Percentiles rank a stretch among this genome's conserved stretches.
phyloP scores from a whole-genome alignment of 2,113 vertebrate species.

The Epinephelus moara region DNA sequence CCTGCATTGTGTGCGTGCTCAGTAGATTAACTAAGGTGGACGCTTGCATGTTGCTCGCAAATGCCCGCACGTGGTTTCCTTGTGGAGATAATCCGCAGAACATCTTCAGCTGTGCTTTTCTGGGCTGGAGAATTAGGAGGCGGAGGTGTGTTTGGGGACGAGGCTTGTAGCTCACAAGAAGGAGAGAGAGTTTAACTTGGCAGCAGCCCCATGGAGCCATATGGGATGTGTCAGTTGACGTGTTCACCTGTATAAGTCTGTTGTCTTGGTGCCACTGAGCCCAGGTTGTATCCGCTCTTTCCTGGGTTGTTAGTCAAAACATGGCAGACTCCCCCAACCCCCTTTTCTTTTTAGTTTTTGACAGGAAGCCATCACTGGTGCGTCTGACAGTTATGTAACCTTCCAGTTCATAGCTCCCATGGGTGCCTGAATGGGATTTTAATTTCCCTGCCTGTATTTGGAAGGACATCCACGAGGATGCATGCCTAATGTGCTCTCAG shows the following conservation, averaged over 20 bases:
- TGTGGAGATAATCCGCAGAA: constrained; percentile 70
- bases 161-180: constrained; percentile 40
- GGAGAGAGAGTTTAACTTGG: constrained; percentile 38
- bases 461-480: constrained; percentile 65
- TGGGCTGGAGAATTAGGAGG: constrained; percentile 67
- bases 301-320: constrained; percentile 37
- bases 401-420: constrained; percentile 50
- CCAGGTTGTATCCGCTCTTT: constrained; percentile 18
- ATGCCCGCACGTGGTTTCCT: constrained; percentile 66
- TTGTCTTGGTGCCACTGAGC: constrained; percentile 25
- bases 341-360: not conserved
- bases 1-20: constrained; percentile 43
- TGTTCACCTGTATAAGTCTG: constrained; percentile 51
- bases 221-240: constrained; percentile 49
- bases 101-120: constrained; percentile 75
- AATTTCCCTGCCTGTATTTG: constrained; percentile 70
- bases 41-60: constrained; percentile 29
- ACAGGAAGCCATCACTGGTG: constrained; percentile 46
- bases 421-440: constrained; percentile 73
- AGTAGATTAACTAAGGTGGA: constrained; percentile 64
- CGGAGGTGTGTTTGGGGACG: constrained; percentile 24
- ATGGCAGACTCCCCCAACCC: not conserved
- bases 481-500: constrained; percentile 68
- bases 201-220: constrained; percentile 25
- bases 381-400: constrained; percentile 67